Evolutionary conservation across 2,797 vertebrate species (phyloP).

Genomic region (Arrhamphus sclerolepis): DNA sequence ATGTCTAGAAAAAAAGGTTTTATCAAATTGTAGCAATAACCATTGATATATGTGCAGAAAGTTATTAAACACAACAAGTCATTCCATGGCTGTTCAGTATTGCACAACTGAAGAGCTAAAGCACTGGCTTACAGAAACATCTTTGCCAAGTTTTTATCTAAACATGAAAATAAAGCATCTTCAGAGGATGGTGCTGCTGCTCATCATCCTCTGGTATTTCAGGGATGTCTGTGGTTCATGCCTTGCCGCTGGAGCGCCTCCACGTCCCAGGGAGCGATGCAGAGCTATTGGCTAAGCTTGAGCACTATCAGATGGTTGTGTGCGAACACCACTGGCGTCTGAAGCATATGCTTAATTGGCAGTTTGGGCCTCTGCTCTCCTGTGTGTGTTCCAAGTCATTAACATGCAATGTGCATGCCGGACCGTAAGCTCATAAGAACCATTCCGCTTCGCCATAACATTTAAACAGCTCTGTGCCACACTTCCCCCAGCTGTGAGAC

Average conservation of each 20-base stretch:
- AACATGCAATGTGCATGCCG: conserved; percentile 73
- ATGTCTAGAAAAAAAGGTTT: too few species aligned
- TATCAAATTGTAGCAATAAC: too few species aligned
- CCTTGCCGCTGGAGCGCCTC: conserved; percentile 68
- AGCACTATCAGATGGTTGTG: conserved; percentile 67
- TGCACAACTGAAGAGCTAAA: conserved; percentile 23
- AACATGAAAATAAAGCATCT: conserved; percentile 20
- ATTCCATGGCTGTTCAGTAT: conserved; percentile 20
- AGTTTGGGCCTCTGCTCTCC: conserved; percentile 74
- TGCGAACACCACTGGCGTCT: conserved; percentile 70
- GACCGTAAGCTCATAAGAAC: conserved; percentile 64
- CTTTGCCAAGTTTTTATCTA: conserved; percentile 29
- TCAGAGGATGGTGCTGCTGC: conserved; percentile 27
- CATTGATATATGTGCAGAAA: too few species aligned
- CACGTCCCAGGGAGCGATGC: conserved; percentile 60
- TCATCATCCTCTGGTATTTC: conserved; percentile 56
- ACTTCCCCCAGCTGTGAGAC: conserved; percentile 61
- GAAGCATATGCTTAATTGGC: conserved; percentile 80
- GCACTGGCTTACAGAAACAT: conserved; percentile 43
- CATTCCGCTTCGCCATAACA: conserved; percentile 52
- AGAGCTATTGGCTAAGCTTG: conserved; percentile 67
- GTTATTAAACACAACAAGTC: neutral
- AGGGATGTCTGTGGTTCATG: conserved; percentile 71
- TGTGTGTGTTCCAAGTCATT: conserved; percentile 80
- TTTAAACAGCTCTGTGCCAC: conserved; percentile 61